A percentile compares a stretch with the other conserved stretches of the same genome.
These are phyloP conservation scores for Nectonema munidae DNA, from an alignment of 2,888 invertebrate genomes.

Conservation along the genomic window DNA sequence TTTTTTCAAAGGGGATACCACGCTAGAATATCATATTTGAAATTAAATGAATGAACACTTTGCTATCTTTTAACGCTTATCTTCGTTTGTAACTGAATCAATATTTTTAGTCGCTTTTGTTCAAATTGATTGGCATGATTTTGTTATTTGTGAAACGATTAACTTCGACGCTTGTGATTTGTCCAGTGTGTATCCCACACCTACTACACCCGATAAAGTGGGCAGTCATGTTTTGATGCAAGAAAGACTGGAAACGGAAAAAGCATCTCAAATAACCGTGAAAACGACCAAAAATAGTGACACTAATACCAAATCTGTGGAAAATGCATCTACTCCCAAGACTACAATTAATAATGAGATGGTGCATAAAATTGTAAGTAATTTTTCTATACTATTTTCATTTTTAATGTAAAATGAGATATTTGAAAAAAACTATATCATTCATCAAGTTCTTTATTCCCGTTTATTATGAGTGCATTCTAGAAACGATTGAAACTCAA, in stretches of 20 bases:
- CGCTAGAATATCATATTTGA: not conserved
- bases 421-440: no score
- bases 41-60: not conserved
- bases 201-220: conserved; percentile 79
- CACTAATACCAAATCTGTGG: no score
- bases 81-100: not conserved
- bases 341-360: no score
- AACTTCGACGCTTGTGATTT: conserved; percentile 87
- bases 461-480: no score
- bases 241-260: conserved; percentile 23
- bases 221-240: conserved; percentile 68
- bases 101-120: conserved; percentile 37
- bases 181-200: conserved; percentile 53
- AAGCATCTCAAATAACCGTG: no score
- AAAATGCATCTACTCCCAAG: no score
- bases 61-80: not conserved
- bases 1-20: not conserved
- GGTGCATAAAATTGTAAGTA: no score
- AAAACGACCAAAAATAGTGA: no score
- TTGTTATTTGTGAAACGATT: conserved; percentile 95
- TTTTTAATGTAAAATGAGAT: no score
- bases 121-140: conserved; percentile 98
- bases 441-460: no score
- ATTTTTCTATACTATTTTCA: no score
- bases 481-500: no score